These are phyloP conservation scores for Halisarca cf. caerulea DNA, from an alignment of 37 sponge, comb jelly and placozoan species.

Conservation along the genomic window DNA sequence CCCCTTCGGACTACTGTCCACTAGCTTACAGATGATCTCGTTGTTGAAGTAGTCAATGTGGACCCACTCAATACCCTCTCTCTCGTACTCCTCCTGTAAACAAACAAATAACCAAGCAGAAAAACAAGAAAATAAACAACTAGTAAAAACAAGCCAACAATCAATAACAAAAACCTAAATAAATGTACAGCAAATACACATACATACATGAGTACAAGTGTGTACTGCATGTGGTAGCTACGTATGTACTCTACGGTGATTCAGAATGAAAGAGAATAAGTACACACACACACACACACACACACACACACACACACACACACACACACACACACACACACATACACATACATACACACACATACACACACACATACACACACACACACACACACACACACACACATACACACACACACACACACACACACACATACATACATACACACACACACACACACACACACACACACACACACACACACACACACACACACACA, in stretches of 20 bases:
- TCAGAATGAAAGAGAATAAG: too few relatives aligned
- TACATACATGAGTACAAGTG: background rate
- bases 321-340: too few relatives aligned
- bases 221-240: too few relatives aligned
- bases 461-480: constrained; percentile 17
- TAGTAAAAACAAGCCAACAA: background rate
- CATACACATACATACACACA: background rate
- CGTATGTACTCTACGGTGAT: too few relatives aligned
- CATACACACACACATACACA: constrained; percentile 23
- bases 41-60: constrained; percentile 79
- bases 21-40: constrained; percentile 61
- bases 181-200: background rate
- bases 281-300: too few relatives aligned
- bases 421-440: constrained; percentile 34
- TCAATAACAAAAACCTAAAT: background rate
- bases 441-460: constrained; percentile 23
- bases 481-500: background rate
- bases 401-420: constrained; percentile 17
- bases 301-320: too few relatives aligned
- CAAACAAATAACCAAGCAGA: background rate
- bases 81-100: constrained; percentile 76
- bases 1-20: constrained; percentile 59
- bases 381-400: constrained; percentile 1
- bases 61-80: constrained; percentile 88
- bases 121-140: too few relatives aligned